Evolutionary conservation across 53 echinoderm and acorn worm species (phyloP), one percentile per base, ranked within the genome.

Genomic region (Crossaster papposus): DNA sequence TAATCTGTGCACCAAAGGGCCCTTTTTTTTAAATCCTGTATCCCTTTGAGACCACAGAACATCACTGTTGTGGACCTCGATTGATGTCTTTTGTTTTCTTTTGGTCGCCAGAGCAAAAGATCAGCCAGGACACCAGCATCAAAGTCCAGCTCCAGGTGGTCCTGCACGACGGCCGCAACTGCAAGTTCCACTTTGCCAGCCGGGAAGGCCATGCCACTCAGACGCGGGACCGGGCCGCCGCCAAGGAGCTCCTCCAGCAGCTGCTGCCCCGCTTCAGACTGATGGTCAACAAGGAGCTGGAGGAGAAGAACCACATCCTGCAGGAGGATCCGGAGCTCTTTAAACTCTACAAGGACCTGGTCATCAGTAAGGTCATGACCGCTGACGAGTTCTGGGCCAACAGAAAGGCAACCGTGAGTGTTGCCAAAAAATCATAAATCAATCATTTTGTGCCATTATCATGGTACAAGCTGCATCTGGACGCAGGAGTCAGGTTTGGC

Each of bases 331-430:
- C 97, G 6, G 95, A 97, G 76, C 85, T 97, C 79, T 97, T 96
- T 78, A 94, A 97, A 82, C 86, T 97, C 51, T 97, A 97, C 91
- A 94, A 96, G 82, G 97, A 97, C 86, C 89, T 97, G 22, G 97
- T 97, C 26, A 93, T 97, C 85, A 97, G 97, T 86, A 96, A 96
- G 14, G 97, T 97, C 34, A 97, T 97, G 90, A 93, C 95, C 1
- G 97, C 97, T 30, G 97, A 97, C 51, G 95, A 97, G 89, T 97
- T 97, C 89, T 97, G 97, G 97, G 92, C 94, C 34, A 96, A 93
- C 79, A 89, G 94, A 6, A 95, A 92, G 64, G 80, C 70, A 18
- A 51, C 50, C 18, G 85, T 83, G 58, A 58, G 58, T 58, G 17
- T 58, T n/a, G n/a, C n/a, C n/a, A n/a, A 52, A 52, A 52, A 52